A percentile compares a stretch with the other conserved stretches of the same genome.
Evolutionary conservation across 2,797 vertebrate species (phyloP).

Genomic region (Hemibagrus guttatus): DNA sequence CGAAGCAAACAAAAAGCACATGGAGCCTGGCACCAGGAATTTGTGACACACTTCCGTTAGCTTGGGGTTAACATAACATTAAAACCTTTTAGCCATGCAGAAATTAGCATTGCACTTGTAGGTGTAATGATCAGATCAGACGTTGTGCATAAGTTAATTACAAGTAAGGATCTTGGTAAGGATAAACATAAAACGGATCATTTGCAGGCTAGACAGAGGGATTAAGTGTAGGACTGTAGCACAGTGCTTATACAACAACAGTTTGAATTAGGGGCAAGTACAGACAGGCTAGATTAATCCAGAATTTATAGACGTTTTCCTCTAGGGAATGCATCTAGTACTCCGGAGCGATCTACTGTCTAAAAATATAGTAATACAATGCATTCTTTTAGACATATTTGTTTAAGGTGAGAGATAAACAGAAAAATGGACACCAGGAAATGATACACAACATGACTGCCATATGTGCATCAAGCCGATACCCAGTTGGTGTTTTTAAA

Average conservation of each 20-base stretch:
- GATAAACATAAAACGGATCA: not conserved
- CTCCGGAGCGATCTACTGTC: not conserved
- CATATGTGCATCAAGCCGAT: not conserved
- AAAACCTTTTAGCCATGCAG: not conserved
- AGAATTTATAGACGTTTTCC: not conserved
- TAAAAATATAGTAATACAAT: not conserved
- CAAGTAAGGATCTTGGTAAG: not conserved
- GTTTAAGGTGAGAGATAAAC: not conserved
- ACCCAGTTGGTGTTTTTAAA: not conserved
- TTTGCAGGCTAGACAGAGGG: not conserved
- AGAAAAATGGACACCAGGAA: not conserved
- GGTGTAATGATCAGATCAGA: not conserved
- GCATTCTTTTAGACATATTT: not conserved
- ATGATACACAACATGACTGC: not conserved
- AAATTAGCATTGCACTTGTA: not conserved
- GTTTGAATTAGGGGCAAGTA: not conserved
- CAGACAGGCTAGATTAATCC: not conserved
- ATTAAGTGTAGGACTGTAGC: not conserved
- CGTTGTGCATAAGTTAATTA: not conserved
- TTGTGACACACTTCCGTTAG: not conserved
- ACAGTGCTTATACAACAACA: not conserved
- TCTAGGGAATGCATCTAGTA: not conserved
- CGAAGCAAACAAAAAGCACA: not conserved
- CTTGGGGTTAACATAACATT: not conserved
- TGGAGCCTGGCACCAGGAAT: not conserved